Evolutionary conservation across 2,888 invertebrate species (phyloP).

Genomic region (Heteropelma amictum): DNA sequence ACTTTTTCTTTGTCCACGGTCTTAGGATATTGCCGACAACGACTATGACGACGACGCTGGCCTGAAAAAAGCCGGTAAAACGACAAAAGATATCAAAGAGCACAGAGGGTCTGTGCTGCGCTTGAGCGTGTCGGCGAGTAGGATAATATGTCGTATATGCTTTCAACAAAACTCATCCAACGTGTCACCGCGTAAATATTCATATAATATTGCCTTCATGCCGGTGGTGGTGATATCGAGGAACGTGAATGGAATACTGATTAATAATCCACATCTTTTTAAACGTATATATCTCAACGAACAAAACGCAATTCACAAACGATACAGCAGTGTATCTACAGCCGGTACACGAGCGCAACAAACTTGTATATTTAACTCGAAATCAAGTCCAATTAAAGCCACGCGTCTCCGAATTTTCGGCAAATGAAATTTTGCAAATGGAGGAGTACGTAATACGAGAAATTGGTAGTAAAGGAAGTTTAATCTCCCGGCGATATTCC

Average conservation of each 20-base stretch:
- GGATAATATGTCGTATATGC: conserved; percentile 4
- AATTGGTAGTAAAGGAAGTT: conserved; percentile 19
- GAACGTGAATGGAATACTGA: conserved; percentile 47
- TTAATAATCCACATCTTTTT: conserved; percentile 26
- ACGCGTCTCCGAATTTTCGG: neutral
- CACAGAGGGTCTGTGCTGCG: neutral
- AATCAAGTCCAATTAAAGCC: conserved; percentile 31
- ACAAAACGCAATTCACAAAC: too few species aligned
- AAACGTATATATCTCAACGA: too few species aligned
- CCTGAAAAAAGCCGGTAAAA: conserved; percentile 37
- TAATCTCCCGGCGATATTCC: conserved; percentile 27
- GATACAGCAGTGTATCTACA: too few species aligned
- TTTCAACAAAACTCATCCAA: conserved; percentile 44
- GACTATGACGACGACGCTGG: conserved; percentile 4
- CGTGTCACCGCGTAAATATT: conserved; percentile 52
- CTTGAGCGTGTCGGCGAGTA: neutral
- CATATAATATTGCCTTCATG: conserved; percentile 33
- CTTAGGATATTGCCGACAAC: conserved; percentile 34
- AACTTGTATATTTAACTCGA: neutral
- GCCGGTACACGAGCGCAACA: too few species aligned
- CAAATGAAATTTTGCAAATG: conserved; percentile 16
- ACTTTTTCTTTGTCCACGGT: conserved; percentile 44
- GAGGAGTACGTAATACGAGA: neutral
- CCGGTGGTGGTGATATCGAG: conserved; percentile 43
- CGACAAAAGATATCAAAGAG: conserved; percentile 55